phyloP scores from a whole-genome alignment of 1,140 invertebrate genomes.

The Drosophila subobscura region DNA sequence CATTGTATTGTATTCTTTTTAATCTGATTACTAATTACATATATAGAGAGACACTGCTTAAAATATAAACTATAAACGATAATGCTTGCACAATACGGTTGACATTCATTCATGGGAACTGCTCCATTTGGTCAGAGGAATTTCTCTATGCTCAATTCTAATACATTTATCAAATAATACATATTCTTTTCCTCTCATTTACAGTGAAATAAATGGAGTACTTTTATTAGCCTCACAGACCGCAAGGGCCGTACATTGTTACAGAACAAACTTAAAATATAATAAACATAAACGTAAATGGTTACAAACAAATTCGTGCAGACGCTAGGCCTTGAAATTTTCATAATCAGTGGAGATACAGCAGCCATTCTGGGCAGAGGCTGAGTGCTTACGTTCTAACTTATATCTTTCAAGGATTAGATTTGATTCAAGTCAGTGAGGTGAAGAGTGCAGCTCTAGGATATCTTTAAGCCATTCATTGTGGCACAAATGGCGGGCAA shows the following conservation, averaged over 20 bases:
- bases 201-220: slow-evolving; percentile 25
- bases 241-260: not conserved
- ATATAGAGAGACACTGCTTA: slow-evolving; percentile 45
- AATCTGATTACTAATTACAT: slow-evolving; percentile 63
- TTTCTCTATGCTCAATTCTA: slow-evolving; percentile 13
- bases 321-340: not conserved
- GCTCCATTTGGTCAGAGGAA: not conserved
- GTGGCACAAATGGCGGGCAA: too few relatives aligned
- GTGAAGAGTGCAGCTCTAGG: too few relatives aligned
- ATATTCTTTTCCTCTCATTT: slow-evolving; percentile 7
- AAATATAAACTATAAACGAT: slow-evolving; percentile 41
- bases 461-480: too few relatives aligned
- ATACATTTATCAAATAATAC: slow-evolving; percentile 3
- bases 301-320: not conserved
- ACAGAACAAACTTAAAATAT: slow-evolving; percentile 7
- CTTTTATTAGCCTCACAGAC: not conserved
- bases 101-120: slow-evolving; percentile 23
- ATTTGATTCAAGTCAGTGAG: too few relatives aligned
- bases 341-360: not conserved
- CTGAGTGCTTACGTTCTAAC: not conserved
- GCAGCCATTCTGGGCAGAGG: too few relatives aligned
- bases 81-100: slow-evolving; percentile 21
- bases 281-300: not conserved
- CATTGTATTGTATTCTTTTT: slow-evolving; percentile 56
- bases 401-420: slow-evolving; percentile 14